Conservation (phyloP, 2,113 vertebrate species). For the Eretmodus cyanostictus region DNA sequence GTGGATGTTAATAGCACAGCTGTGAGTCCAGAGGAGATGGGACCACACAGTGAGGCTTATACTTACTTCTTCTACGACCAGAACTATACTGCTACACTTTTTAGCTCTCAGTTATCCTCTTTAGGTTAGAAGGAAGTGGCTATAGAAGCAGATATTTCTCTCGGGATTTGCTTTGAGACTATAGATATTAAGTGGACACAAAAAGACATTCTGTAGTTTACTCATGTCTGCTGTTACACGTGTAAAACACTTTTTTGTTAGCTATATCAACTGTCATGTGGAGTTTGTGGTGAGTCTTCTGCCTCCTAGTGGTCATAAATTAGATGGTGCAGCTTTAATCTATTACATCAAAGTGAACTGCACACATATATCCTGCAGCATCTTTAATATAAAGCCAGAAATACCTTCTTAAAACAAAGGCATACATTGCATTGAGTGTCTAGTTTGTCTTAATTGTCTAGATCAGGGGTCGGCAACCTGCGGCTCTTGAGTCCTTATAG, state of each 20-base stretch:
- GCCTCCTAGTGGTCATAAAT: neutral
- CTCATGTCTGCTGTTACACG: accelerated
- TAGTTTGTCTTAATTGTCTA: neutral
- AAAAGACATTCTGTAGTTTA: neutral
- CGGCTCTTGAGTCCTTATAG: accelerated
- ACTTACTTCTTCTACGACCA: neutral
- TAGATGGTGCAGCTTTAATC: neutral
- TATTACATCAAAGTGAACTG: neutral
- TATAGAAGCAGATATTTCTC: neutral
- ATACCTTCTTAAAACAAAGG: neutral
- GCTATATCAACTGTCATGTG: neutral
- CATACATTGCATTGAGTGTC: neutral
- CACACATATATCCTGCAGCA: neutral
- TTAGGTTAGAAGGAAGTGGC: neutral
- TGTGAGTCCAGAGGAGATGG: neutral
- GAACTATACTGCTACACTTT: neutral
- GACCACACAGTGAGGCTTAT: constrained; percentile 1
- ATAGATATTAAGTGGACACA: neutral
- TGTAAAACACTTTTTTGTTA: neutral
- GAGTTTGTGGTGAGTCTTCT: neutral
- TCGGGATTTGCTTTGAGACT: neutral
- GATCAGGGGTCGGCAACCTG: neutral
- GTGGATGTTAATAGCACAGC: neutral
- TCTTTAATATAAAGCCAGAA: neutral
- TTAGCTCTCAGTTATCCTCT: neutral